Conservation (phyloP, 2,888 invertebrate genomes). For the Sinhomidia bicolor region DNA sequence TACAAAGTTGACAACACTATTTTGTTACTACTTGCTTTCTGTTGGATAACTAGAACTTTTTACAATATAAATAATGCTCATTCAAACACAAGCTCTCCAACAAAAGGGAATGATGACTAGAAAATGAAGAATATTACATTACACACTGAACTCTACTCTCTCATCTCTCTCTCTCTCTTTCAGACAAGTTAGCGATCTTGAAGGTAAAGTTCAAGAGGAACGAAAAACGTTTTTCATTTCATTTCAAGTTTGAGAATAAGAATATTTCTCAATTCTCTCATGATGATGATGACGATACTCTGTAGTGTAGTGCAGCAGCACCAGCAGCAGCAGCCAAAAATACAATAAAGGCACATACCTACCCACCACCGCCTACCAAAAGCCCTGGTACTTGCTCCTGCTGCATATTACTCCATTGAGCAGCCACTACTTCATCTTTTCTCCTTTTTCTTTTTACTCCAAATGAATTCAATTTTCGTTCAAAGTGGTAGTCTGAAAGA, state of each 20-base stretch:
- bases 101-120: conserved; percentile 38
- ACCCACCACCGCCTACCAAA: background rate
- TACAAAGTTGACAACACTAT: conserved; percentile 21
- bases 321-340: background rate
- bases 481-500: conserved; percentile 51
- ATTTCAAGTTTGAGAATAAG: conserved; percentile 22
- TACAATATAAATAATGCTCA: background rate
- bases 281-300: background rate
- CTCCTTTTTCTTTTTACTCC: conserved; percentile 24
- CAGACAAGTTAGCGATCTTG: conserved; percentile 1
- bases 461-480: conserved; percentile 68
- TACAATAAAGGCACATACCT: conserved; percentile 2
- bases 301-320: background rate
- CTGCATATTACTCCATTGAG: background rate
- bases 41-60: background rate
- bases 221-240: conserved; percentile 45
- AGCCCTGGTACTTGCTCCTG: no score
- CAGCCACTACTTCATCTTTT: conserved; percentile 21
- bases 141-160: background rate
- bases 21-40: background rate
- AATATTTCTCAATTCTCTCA: conserved; percentile 35
- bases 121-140: conserved; percentile 46
- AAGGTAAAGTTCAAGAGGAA: conserved; percentile 69
- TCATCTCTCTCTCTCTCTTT: background rate
- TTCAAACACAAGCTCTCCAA: background rate